Percentiles rank a stretch among this genome's conserved stretches.
These are phyloP conservation scores for Plusia festucae DNA, from an alignment of 2,888 invertebrate species.

Conservation along the genomic window DNA sequence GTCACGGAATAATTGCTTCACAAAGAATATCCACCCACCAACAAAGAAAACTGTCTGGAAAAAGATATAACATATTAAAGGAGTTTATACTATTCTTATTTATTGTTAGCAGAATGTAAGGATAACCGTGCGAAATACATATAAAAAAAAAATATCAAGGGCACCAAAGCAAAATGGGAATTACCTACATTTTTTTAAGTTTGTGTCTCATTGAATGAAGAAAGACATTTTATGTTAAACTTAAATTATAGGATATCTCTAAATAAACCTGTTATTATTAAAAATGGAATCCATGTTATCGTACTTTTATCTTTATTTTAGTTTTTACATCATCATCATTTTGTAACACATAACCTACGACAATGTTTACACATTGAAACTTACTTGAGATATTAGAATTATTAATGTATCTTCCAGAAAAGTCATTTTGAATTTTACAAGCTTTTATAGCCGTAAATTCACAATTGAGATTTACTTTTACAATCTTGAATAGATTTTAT, in stretches of 20 bases:
- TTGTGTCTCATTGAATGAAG: background rate
- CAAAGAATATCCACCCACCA: conserved; percentile 99
- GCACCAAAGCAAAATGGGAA: background rate
- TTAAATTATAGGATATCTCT: background rate
- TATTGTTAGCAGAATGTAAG: background rate
- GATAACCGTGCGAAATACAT: background rate
- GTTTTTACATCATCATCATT: background rate
- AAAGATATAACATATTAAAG: conserved; percentile 19
- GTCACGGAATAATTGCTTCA: conserved; percentile 98
- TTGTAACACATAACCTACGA: conserved; percentile 42
- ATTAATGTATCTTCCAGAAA: conserved; percentile 95
- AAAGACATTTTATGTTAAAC: background rate
- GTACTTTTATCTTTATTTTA: conserved; percentile 4
- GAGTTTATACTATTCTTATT: background rate
- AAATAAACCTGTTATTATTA: too few relatives aligned
- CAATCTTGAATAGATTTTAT: background rate
- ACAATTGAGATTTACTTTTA: too few relatives aligned
- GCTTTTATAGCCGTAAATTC: background rate
- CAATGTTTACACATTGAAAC: conserved; percentile 50
- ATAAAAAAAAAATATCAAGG: background rate
- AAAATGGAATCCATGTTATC: background rate
- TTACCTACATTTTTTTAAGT: too few relatives aligned
- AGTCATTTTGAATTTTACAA: conserved; percentile 90
- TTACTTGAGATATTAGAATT: conserved; percentile 94
- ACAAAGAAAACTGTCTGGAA: conserved; percentile 97